A percentile compares a stretch with the other conserved stretches of the same genome.
These are phyloP conservation scores for Huso huso DNA, from an alignment of 2,797 vertebrate genomes.

Conservation along the genomic window DNA sequence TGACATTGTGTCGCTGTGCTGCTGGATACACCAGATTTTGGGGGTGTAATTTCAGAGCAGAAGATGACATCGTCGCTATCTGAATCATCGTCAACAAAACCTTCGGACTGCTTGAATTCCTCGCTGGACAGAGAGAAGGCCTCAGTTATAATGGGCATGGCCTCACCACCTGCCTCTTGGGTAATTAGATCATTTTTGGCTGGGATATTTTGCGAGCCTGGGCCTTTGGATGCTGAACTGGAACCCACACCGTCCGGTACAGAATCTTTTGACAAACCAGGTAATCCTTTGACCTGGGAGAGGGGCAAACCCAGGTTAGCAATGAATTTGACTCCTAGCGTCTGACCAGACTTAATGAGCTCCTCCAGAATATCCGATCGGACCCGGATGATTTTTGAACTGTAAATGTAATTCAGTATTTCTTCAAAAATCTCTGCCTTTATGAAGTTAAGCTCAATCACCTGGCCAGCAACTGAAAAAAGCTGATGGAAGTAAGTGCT, in stretches of 20 bases:
- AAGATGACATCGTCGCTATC: slow-evolving; percentile 85
- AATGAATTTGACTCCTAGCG: slow-evolving; percentile 88
- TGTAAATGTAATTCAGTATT: slow-evolving; percentile 96
- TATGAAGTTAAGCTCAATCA: slow-evolving; percentile 91
- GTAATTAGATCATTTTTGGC: slow-evolving; percentile 37
- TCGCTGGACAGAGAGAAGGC: slow-evolving; percentile 84
- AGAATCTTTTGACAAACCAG: slow-evolving; percentile 56
- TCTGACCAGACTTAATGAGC: slow-evolving; percentile 84
- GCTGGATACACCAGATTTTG: slow-evolving; percentile 16
- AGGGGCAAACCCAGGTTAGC: slow-evolving; percentile 73
- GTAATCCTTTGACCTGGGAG: slow-evolving; percentile 73
- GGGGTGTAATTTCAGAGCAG: slow-evolving; percentile 70
- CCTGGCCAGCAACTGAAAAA: slow-evolving; percentile 82
- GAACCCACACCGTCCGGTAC: slow-evolving; percentile 42
- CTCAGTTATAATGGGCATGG: slow-evolving; percentile 84
- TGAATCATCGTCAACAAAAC: slow-evolving; percentile 47
- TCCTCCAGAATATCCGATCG: slow-evolving; percentile 88
- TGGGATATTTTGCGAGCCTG: slow-evolving; percentile 16
- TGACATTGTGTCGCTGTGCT: slow-evolving; percentile 8
- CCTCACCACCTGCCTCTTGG: slow-evolving; percentile 38
- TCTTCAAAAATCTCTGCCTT: slow-evolving; percentile 90
- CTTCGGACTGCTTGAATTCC: slow-evolving; percentile 73
- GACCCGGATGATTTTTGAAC: slow-evolving; percentile 77
- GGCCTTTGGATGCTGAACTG: slow-evolving; percentile 40
- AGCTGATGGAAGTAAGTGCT: slow-evolving; percentile 93